A percentile compares a stretch with the other conserved stretches of the same genome.
Conservation (phyloP, 2,888 invertebrate species). For the Temnothorax ravouxi region DNA sequence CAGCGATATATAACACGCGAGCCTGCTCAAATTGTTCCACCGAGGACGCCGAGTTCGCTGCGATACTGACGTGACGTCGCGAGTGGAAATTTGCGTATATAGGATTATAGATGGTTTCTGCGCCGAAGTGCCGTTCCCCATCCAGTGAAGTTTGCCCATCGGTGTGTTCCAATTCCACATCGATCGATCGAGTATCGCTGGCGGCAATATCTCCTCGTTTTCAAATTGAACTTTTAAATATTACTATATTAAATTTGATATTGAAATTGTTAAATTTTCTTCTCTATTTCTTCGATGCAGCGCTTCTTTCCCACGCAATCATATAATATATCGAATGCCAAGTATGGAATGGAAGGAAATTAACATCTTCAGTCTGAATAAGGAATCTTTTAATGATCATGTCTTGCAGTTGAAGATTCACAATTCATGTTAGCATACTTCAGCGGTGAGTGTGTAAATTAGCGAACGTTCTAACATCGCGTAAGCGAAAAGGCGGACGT, state of each 20-base stretch:
- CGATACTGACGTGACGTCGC: neutral
- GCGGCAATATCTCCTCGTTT: neutral
- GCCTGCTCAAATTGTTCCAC: neutral
- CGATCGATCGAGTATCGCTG: neutral
- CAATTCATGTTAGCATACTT: constrained; percentile 33
- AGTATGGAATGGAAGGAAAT: constrained; percentile 14
- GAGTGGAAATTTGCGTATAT: neutral
- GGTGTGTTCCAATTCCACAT: neutral
- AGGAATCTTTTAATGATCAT: constrained; percentile 27
- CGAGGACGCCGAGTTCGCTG: neutral
- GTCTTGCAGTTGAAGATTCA: constrained; percentile 23
- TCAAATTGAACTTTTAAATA: neutral
- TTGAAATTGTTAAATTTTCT: neutral
- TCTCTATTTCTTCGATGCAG: neutral
- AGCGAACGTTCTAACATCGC: constrained; percentile 11
- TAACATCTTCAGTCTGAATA: constrained; percentile 17
- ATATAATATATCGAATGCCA: neutral
- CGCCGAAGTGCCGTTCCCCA: neutral
- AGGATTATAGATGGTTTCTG: neutral
- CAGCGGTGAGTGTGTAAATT: neutral
- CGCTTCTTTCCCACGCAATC: neutral
- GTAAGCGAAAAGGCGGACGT: neutral
- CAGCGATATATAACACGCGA: neutral
- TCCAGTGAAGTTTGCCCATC: neutral
- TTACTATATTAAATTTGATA: neutral